A percentile compares a stretch with the other conserved stretches of the same genome.
Conservation (phyloP, 2,888 invertebrate species). For the Pherbina coryleti region DNA sequence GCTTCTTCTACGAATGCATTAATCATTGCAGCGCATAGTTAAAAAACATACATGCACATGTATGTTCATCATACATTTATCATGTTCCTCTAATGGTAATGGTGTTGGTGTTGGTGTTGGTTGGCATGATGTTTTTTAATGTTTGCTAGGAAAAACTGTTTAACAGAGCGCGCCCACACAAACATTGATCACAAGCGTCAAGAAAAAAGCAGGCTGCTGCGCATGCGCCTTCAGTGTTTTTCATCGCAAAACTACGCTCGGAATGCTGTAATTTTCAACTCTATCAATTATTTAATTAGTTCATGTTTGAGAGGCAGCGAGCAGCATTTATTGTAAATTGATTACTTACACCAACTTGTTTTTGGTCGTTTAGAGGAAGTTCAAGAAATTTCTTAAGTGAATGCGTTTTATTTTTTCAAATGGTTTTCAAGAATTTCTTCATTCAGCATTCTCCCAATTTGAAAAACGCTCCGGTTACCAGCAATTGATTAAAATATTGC, state of each 20-base stretch:
- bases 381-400: not conserved
- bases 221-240: slow-evolving; percentile 3
- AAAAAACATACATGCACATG: not conserved
- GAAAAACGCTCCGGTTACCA: no score
- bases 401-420: not conserved
- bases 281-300: slow-evolving; percentile 17
- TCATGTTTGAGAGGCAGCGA: not conserved
- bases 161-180: not conserved
- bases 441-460: no score
- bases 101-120: not conserved
- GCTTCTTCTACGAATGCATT: not conserved
- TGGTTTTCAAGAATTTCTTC: not conserved
- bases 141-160: not conserved
- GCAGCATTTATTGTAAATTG: not conserved
- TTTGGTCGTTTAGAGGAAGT: not conserved
- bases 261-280: not conserved
- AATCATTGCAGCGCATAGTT: slow-evolving; percentile 2
- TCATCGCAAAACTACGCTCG: not conserved
- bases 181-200: no score
- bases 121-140: not conserved
- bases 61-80: not conserved
- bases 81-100: not conserved
- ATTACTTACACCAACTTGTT: not conserved
- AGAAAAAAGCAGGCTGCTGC: not conserved
- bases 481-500: no score